Conservation (phyloP, 2,113 vertebrate species). For the Micromys minutus region DNA sequence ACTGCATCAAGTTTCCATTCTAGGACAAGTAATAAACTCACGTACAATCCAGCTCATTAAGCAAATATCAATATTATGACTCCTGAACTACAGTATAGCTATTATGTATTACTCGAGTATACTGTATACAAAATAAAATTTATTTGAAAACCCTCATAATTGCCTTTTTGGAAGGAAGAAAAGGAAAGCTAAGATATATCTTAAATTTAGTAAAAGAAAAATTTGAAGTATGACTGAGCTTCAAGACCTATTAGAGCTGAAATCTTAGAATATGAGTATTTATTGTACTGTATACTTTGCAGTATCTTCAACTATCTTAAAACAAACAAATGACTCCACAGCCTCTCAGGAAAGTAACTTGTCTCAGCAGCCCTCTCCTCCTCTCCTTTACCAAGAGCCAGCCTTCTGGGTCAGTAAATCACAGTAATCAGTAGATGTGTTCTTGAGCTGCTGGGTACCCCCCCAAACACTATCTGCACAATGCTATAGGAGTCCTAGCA, state of each 20-base stretch:
- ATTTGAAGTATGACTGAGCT: slow-evolving; percentile 1
- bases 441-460: background rate
- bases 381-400: background rate
- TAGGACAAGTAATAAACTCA: slow-evolving; percentile 23
- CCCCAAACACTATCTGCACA: background rate
- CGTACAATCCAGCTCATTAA: background rate
- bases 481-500: background rate
- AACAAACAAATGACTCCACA: background rate
- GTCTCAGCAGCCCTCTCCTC: background rate
- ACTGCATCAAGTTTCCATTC: background rate
- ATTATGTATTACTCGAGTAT: slow-evolving; percentile 5
- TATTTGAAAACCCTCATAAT: background rate
- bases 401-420: background rate
- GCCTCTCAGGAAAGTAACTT: background rate
- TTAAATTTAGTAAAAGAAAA: slow-evolving; percentile 35
- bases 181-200: background rate
- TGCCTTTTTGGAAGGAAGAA: slow-evolving; percentile 1
- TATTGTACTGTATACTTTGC: background rate
- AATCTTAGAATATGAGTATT: background rate
- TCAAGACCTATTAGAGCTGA: slow-evolving; percentile 6
- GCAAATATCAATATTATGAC: slow-evolving; percentile 23
- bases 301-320: slow-evolving; percentile 33
- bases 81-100: slow-evolving; percentile 10
- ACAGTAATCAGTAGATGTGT: background rate
- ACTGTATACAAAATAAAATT: background rate